phyloP scores from a whole-genome alignment of 2,113 vertebrate species.

The Speoplatyrhinus poulsoni region DNA sequence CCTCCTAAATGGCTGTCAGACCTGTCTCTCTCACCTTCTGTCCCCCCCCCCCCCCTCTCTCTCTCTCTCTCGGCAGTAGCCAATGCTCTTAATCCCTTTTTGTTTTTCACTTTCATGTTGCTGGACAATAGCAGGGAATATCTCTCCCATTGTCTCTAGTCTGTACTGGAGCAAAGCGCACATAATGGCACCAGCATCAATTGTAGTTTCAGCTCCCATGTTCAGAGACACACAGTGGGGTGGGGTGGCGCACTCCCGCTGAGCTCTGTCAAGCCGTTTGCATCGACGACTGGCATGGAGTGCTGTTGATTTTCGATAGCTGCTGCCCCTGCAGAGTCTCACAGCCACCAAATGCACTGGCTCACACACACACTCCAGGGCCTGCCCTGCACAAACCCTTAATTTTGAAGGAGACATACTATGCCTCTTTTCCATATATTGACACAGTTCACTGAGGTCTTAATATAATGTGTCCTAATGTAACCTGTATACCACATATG shows the following conservation, averaged over 20 bases:
- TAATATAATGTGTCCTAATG: no score
- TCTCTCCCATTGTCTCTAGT: slow-evolving; percentile 2
- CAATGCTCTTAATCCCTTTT: not conserved
- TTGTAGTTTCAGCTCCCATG: not conserved
- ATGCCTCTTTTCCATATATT: no score
- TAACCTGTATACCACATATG: no score
- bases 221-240: not conserved
- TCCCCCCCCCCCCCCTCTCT: slow-evolving; percentile 1
- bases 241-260: not conserved
- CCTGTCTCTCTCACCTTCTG: not conserved
- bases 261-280: slow-evolving; percentile 22
- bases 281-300: slow-evolving; percentile 20
- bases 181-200: no score
- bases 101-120: slow-evolving; percentile 16
- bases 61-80: not conserved
- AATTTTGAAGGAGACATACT: no score
- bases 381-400: no score
- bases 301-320: slow-evolving; percentile 20
- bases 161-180: not conserved
- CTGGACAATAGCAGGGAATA: not conserved
- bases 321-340: not conserved
- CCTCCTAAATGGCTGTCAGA: slow-evolving; percentile 31
- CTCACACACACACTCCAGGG: not conserved
- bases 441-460: no score
- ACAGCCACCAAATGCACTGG: not conserved